Percentiles rank a stretch among this genome's conserved stretches.
phyloP scores from a whole-genome alignment of 1,140 invertebrate genomes.

The Chelonus insularis region DNA sequence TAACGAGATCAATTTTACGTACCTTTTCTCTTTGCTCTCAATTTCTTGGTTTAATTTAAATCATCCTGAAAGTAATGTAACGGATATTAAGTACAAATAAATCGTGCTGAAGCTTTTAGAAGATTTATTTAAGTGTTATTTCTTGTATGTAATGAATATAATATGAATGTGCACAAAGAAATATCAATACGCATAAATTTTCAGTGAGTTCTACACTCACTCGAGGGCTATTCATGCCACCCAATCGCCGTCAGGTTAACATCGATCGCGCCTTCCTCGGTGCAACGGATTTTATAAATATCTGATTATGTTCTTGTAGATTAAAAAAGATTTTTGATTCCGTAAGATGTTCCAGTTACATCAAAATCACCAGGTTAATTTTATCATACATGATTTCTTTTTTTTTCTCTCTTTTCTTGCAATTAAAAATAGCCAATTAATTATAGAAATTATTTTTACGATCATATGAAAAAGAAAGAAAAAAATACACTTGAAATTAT shows the following conservation, averaged over 20 bases:
- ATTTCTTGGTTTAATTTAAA: neutral
- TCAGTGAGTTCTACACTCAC: neutral
- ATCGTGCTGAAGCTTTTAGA: too few relatives aligned
- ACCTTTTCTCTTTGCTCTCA: neutral
- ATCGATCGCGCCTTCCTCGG: constrained; percentile 24
- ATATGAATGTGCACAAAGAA: neutral
- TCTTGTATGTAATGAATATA: too few relatives aligned
- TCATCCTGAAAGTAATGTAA: too few relatives aligned
- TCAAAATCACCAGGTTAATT: too few relatives aligned
- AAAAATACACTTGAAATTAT: too few relatives aligned
- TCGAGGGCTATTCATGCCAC: constrained; percentile 20
- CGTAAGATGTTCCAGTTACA: neutral
- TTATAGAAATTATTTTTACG: too few relatives aligned
- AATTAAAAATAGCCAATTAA: too few relatives aligned
- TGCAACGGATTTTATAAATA: constrained; percentile 27
- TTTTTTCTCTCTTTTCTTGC: too few relatives aligned
- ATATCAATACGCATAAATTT: neutral
- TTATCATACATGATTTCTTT: too few relatives aligned
- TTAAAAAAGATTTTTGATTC: constrained; percentile 2
- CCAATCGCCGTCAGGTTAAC: constrained; percentile 25
- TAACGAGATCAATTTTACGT: neutral
- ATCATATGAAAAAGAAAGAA: too few relatives aligned
- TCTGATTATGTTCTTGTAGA: constrained; percentile 21
- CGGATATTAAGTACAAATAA: too few relatives aligned
- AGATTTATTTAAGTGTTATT: too few relatives aligned